A percentile compares a stretch with the other conserved stretches of the same genome.
phyloP scores from a whole-genome alignment of 2,113 vertebrate genomes.

The Sciurus niger region DNA sequence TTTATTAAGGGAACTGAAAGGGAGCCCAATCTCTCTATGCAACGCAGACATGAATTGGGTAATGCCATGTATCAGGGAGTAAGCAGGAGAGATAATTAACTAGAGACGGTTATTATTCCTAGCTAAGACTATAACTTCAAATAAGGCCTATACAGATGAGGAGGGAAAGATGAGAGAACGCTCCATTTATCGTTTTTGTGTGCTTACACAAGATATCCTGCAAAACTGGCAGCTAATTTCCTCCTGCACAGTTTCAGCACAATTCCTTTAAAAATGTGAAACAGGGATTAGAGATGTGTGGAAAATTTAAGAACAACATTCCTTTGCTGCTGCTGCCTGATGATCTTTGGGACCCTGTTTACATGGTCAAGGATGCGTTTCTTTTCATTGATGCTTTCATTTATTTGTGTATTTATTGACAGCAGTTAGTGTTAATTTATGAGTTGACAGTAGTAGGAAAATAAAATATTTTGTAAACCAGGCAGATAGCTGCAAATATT shows the following conservation, averaged over 20 bases:
- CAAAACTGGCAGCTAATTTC: not conserved
- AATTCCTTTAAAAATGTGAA: not conserved
- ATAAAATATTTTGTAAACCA: conserved; percentile 45
- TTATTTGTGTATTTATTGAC: not conserved
- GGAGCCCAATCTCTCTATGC: not conserved
- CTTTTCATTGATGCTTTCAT: not conserved
- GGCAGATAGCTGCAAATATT: not conserved
- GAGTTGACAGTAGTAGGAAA: not conserved
- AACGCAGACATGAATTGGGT: not conserved
- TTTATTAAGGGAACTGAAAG: conserved; percentile 62
- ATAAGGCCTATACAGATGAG: not conserved
- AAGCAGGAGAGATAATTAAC: conserved; percentile 25
- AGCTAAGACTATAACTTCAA: not conserved
- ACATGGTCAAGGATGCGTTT: not conserved
- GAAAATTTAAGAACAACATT: rapidly evolving
- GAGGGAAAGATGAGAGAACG: not conserved
- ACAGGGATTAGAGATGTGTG: not conserved
- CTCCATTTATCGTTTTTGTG: not conserved
- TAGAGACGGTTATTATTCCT: not conserved
- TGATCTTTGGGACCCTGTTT: not conserved
- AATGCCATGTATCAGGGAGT: not conserved
- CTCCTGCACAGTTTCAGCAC: not conserved
- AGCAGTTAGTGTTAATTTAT: not conserved
- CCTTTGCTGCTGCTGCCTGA: not conserved
- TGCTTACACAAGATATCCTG: not conserved